These are phyloP conservation scores for Caradrina kadenii DNA, from an alignment of 2,888 invertebrate genomes.

Conservation along the genomic window DNA sequence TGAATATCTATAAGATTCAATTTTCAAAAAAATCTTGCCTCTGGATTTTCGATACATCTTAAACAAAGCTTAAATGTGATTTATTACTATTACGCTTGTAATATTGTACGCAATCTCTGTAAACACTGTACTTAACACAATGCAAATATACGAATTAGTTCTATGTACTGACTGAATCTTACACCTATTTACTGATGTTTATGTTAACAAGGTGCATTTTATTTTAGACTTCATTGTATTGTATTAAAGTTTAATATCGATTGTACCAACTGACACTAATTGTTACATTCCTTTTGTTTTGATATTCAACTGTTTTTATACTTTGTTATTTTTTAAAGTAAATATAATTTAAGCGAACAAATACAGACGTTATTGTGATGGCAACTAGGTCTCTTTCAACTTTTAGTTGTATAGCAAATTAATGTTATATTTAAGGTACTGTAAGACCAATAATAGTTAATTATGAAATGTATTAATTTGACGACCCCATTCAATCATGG, in stretches of 20 bases:
- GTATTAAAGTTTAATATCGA: conserved; percentile 40
- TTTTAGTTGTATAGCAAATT: conserved; percentile 26
- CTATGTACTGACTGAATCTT: conserved; percentile 43
- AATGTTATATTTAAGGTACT: conserved; percentile 33
- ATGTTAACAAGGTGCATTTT: conserved; percentile 36
- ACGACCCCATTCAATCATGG: too few relatives aligned
- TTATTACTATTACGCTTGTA: conserved; percentile 52
- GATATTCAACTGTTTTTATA: conserved; percentile 30
- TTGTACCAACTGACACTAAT: conserved; percentile 24
- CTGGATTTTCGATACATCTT: conserved; percentile 25
- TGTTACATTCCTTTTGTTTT: conserved; percentile 48
- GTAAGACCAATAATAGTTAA: conserved; percentile 42
- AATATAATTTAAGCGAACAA: conserved; percentile 25
- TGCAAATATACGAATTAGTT: conserved; percentile 26
- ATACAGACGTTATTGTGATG: conserved; percentile 38
- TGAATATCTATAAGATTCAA: neutral
- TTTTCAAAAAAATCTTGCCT: neutral
- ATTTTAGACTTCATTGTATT: conserved; percentile 40
- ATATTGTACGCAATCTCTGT: conserved; percentile 35
- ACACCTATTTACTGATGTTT: conserved; percentile 28
- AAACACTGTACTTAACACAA: conserved; percentile 29
- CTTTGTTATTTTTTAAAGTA: conserved; percentile 35
- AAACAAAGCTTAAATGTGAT: conserved; percentile 39
- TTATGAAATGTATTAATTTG: conserved; percentile 1
- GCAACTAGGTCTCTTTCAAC: conserved; percentile 32